Evolutionary conservation across 1,140 invertebrate genomes (phyloP).

Genomic region (Neodiprion pinetum): DNA sequence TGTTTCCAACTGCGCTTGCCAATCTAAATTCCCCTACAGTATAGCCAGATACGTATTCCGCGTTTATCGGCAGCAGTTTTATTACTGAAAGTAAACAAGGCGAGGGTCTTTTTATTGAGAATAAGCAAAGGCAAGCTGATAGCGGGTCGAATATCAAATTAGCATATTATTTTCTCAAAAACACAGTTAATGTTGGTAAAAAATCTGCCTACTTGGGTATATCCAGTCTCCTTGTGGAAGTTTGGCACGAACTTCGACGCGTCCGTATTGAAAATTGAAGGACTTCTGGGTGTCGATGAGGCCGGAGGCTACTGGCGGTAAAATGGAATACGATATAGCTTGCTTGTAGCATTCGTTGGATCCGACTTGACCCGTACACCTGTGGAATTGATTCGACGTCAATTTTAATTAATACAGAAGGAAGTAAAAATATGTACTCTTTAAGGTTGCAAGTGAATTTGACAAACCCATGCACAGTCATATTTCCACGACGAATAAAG

Average conservation of each 20-base stretch:
- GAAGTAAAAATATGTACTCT: constrained; percentile 16
- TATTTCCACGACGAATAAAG: constrained; percentile 61
- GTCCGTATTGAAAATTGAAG: constrained; percentile 67
- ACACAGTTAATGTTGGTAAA: neutral
- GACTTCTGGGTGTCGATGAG: constrained; percentile 68
- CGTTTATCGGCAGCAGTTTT: constrained; percentile 60
- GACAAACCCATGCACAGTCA: constrained; percentile 59
- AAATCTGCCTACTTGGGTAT: constrained; percentile 63
- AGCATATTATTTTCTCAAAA: neutral
- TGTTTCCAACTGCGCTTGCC: constrained; percentile 39
- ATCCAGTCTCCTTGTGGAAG: constrained; percentile 74
- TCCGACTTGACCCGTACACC: constrained; percentile 64
- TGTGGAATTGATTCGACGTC: constrained; percentile 38
- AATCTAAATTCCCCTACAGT: constrained; percentile 28
- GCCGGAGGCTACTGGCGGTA: constrained; percentile 74
- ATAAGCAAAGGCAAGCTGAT: neutral
- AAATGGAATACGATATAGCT: constrained; percentile 61
- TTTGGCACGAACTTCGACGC: constrained; percentile 69
- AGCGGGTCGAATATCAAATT: neutral
- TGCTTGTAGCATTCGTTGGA: constrained; percentile 59
- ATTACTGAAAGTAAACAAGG: constrained; percentile 54
- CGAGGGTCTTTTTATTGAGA: neutral
- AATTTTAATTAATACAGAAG: constrained; percentile 10
- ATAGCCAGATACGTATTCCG: constrained; percentile 60
- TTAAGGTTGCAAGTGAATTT: constrained; percentile 16